Conservation (phyloP, 1,140 invertebrate species). For the Mizuhopecten yessoensis region DNA sequence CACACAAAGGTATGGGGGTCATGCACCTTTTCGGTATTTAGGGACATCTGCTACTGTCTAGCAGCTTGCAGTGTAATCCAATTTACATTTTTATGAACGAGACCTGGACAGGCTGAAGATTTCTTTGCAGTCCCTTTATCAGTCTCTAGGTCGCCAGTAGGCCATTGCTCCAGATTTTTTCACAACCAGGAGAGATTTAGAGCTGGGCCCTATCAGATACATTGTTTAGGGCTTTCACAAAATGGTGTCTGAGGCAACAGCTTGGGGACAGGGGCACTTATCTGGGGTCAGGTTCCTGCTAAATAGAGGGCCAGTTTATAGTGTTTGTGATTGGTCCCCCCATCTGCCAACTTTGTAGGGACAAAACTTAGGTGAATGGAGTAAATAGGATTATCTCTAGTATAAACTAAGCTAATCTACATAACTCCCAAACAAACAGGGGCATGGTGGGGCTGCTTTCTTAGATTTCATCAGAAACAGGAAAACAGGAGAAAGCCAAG, state of each 20-base stretch:
- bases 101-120: neutral
- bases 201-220: neutral
- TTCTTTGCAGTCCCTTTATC: neutral
- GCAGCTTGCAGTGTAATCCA: slow-evolving; percentile 22
- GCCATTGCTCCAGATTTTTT: neutral
- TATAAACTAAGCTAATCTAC: neutral
- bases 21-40: slow-evolving; percentile 5
- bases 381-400: slow-evolving; percentile 34
- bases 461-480: slow-evolving; percentile 9
- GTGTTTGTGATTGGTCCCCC: neutral
- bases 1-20: slow-evolving; percentile 11
- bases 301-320: neutral
- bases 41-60: slow-evolving; percentile 12
- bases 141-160: neutral
- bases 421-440: slow-evolving; percentile 3
- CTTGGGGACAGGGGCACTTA: slow-evolving; percentile 18
- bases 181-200: neutral
- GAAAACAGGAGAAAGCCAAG: slow-evolving; percentile 1
- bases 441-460: slow-evolving; percentile 34
- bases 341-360: neutral
- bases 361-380: slow-evolving; percentile 7
- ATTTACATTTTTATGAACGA: slow-evolving; percentile 23
- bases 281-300: neutral
- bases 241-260: slow-evolving; percentile 25
- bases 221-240: slow-evolving; percentile 9